A percentile compares a stretch with the other conserved stretches of the same genome.
phyloP scores from a whole-genome alignment of 2,797 vertebrate species.

The Prionace glauca region DNA sequence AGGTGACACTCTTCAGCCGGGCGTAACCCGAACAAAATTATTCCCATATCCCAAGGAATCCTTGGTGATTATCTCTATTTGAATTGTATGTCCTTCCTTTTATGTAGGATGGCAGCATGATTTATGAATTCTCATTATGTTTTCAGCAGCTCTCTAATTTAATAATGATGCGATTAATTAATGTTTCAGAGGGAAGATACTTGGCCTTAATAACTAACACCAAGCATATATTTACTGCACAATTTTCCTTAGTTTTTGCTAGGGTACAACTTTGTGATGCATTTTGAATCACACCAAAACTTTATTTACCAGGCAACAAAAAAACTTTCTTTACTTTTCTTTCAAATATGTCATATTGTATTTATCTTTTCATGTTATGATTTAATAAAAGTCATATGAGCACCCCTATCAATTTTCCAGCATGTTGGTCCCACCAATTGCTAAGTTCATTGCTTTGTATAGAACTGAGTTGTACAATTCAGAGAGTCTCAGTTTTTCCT shows the following conservation, averaged over 20 bases:
- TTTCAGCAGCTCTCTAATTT: conserved; percentile 43
- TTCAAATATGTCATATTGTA: background rate
- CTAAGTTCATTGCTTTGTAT: background rate
- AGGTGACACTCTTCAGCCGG: conserved; percentile 48
- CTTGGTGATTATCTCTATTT: background rate
- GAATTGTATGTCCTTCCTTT: background rate
- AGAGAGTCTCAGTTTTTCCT: background rate
- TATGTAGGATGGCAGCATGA: conserved; percentile 19
- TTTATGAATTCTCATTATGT: conserved; percentile 40
- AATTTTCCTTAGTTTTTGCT: background rate
- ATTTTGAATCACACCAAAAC: background rate
- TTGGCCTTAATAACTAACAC: background rate
- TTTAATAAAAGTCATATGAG: background rate
- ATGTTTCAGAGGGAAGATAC: background rate
- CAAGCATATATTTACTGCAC: background rate
- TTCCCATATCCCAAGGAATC: background rate
- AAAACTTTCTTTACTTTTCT: background rate
- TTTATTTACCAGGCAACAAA: background rate
- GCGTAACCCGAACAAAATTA: conserved; percentile 42
- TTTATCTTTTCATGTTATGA: background rate
- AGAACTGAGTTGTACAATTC: background rate
- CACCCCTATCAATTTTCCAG: background rate
- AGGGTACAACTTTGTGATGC: no score
- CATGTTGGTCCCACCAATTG: background rate
- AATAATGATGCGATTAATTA: conserved; percentile 35